Evolutionary conservation across 2,797 vertebrate genomes (phyloP), one percentile per base, ranked within the genome.

Genomic region (Zalophus californianus): DNA sequence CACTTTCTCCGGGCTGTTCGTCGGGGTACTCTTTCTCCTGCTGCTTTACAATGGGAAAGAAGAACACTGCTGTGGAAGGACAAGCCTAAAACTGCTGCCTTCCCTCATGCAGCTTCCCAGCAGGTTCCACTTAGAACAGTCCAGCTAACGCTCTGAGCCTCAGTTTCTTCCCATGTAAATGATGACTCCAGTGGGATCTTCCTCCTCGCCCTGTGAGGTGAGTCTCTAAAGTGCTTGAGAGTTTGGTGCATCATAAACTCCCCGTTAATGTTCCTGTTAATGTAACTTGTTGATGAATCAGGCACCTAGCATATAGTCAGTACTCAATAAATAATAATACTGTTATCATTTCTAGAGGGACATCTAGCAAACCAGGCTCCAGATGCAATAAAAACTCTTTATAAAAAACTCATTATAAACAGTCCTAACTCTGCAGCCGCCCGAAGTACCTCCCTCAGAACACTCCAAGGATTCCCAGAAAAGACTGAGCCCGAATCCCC

Each of bases 291-390:
- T 86, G 44, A 79, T 56, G 62, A 94, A 50, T 23, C 35, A 25
- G 38, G 44, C 35, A 23, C 50, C 91, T 58, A 60, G 66, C 16
- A 38, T 29, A 91, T 0, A 87, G 29, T 56, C 41, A 89, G 70
- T 56, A 72, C 48, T 92, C 60, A 73, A 41, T n/a, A 86, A 72
- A 78, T 80, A 80, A 64, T n/a, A 96, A 87, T 3, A 44, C 3
- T 75, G 20, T 64, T 70, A 48, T 58, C 48, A 52, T 89, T 95
- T 85, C 94, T 93, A 78, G 96, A 97, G 83, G 56, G 79, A 84
- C 44, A 44, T 32, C 41, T 83, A 85, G 50, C 25, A 86, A 96
- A 88, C 54, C 50, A 83, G 79, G 27, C 6, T 86, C 72, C 38
- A n/a, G 78, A 54, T 25, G 41, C 48, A 64, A 50, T 82, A 84